phyloP scores from a whole-genome alignment of 1,140 invertebrate genomes.

The Pantala flavescens region DNA sequence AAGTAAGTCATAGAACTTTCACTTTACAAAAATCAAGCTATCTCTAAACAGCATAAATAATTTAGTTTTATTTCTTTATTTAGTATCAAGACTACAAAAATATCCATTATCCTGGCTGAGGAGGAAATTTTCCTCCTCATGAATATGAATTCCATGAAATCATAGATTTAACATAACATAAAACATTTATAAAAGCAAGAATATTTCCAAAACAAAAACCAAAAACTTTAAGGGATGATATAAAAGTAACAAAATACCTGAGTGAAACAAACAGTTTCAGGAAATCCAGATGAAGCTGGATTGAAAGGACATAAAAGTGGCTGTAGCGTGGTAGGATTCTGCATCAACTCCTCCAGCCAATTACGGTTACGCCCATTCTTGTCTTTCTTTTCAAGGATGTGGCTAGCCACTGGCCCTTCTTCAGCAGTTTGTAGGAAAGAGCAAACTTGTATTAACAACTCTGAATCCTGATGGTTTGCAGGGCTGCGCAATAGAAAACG shows the following conservation, averaged over 20 bases:
- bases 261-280: neutral
- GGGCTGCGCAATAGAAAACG: conserved; percentile 48
- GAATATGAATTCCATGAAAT: too few relatives aligned
- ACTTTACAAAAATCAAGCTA: too few relatives aligned
- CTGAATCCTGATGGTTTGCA: conserved; percentile 44
- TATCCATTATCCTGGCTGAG: too few relatives aligned
- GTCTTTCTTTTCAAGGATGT: neutral
- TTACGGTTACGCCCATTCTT: neutral
- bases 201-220: too few relatives aligned
- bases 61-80: too few relatives aligned
- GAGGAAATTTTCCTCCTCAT: too few relatives aligned
- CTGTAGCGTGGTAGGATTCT: neutral
- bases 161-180: too few relatives aligned
- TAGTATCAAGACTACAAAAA: too few relatives aligned
- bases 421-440: conserved; percentile 42
- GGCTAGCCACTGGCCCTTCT: conserved; percentile 26
- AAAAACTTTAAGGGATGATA: too few relatives aligned
- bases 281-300: neutral
- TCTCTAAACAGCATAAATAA: too few relatives aligned
- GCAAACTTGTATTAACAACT: conserved; percentile 42
- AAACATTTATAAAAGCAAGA: too few relatives aligned
- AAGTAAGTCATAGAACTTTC: too few relatives aligned
- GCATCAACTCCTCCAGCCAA: neutral
- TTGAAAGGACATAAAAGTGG: neutral
- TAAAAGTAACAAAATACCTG: neutral